These are phyloP conservation scores for Popillia japonica DNA, from an alignment of 1,140 invertebrate species.

Conservation along the genomic window DNA sequence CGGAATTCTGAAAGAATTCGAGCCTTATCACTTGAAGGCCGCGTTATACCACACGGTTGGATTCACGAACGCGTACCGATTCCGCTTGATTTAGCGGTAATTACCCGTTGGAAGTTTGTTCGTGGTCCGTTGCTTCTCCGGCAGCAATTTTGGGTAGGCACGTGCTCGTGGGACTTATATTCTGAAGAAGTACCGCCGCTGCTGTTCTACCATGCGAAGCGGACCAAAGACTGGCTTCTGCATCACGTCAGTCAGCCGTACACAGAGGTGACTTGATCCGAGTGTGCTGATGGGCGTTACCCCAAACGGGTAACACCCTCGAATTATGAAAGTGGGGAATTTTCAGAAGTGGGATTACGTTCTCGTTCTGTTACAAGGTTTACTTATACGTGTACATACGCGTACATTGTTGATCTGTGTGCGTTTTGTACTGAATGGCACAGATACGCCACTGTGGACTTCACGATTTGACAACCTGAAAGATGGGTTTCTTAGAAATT, in stretches of 20 bases:
- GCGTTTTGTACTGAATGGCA: background rate
- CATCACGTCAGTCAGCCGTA: conserved; percentile 58
- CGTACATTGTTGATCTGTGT: background rate
- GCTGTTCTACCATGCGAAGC: conserved; percentile 57
- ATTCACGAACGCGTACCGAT: conserved; percentile 48
- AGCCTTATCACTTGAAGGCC: conserved; percentile 36
- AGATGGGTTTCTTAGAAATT: background rate
- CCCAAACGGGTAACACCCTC: conserved; percentile 49
- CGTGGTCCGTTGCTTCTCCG: conserved; percentile 47
- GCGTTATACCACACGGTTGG: conserved; percentile 45
- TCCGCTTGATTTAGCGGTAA: conserved; percentile 56
- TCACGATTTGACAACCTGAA: conserved; percentile 26
- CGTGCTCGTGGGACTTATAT: conserved; percentile 49
- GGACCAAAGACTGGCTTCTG: conserved; percentile 58
- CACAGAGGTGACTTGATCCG: conserved; percentile 60
- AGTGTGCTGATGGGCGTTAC: conserved; percentile 50
- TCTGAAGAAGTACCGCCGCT: conserved; percentile 42
- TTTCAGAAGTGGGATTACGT: conserved; percentile 41
- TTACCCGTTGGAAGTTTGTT: conserved; percentile 48
- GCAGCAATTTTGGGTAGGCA: conserved; percentile 44
- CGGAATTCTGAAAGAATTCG: conserved; percentile 17
- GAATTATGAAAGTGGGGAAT: conserved; percentile 35
- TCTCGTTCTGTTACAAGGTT: conserved; percentile 13
- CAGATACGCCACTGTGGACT: conserved; percentile 1
- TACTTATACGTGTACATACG: background rate